Conservation (phyloP, 92 coral and sea anemone species). For the Pocillopora grandis region DNA sequence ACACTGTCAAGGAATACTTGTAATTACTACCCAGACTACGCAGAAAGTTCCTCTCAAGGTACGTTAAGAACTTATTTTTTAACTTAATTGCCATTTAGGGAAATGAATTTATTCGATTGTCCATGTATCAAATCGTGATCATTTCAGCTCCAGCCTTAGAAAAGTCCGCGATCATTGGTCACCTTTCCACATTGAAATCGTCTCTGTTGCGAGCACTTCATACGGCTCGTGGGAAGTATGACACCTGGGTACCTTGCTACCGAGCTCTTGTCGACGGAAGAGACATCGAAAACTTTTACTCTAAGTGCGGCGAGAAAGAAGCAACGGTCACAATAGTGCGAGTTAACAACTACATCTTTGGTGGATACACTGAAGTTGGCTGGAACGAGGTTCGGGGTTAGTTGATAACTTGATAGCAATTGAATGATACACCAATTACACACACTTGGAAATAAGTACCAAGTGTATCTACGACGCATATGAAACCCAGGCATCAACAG, state of each 20-base stretch:
- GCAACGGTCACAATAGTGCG: constrained; percentile 12
- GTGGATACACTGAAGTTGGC: constrained; percentile 6
- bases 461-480: too few relatives aligned
- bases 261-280: constrained; percentile 5
- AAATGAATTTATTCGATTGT: background rate
- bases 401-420: background rate
- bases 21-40: constrained; percentile 1
- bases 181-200: background rate
- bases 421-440: too few relatives aligned
- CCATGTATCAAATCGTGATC: background rate
- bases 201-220: background rate
- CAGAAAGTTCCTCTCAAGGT: background rate
- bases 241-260: constrained; percentile 16
- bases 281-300: constrained; percentile 3
- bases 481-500: too few relatives aligned
- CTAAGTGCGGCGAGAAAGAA: constrained; percentile 3
- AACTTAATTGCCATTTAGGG: too few relatives aligned
- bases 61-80: background rate
- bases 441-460: too few relatives aligned
- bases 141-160: background rate
- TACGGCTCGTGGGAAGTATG: background rate
- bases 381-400: constrained; percentile 2
- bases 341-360: constrained; percentile 1
- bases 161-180: constrained; percentile 26
- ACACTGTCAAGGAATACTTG: constrained; percentile 3